Conservation (phyloP, 1,140 invertebrate species). For the Nephotettix cincticeps region DNA sequence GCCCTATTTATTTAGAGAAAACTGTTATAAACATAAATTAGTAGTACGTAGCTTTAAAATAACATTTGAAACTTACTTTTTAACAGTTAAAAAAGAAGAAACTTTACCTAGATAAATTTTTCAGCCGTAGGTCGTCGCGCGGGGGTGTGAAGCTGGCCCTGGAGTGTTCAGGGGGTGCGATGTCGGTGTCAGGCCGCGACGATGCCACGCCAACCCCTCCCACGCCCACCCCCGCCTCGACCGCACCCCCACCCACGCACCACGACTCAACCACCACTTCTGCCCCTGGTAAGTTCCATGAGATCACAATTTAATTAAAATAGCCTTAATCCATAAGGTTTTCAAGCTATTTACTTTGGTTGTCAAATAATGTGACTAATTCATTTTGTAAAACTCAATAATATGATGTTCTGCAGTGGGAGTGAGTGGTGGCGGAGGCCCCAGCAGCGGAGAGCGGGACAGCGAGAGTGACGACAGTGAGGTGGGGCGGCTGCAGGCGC, state of each 20-base stretch:
- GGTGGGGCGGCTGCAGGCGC: constrained; percentile 83
- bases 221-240: constrained; percentile 13
- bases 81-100: neutral
- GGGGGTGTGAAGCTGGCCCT: constrained; percentile 50
- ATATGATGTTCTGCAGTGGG: too few species aligned
- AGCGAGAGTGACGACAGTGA: constrained; percentile 77
- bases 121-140: constrained; percentile 59
- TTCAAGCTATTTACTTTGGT: too few species aligned
- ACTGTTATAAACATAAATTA: neutral
- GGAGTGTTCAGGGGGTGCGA: constrained; percentile 11
- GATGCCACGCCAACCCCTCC: constrained; percentile 11
- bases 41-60: neutral
- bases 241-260: neutral
- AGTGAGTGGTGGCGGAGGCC: constrained; percentile 37
- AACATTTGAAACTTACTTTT: neutral
- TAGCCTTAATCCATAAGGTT: too few species aligned
- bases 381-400: too few species aligned
- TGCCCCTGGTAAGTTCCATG: constrained; percentile 40
- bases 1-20: too few species aligned
- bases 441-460: constrained; percentile 46
- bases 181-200: constrained; percentile 21
- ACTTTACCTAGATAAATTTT: constrained; percentile 31
- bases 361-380: too few species aligned
- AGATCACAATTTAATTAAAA: too few species aligned
- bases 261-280: constrained; percentile 2